phyloP scores from a whole-genome alignment of 2,888 invertebrate genomes.

The Agriopis marginaria region DNA sequence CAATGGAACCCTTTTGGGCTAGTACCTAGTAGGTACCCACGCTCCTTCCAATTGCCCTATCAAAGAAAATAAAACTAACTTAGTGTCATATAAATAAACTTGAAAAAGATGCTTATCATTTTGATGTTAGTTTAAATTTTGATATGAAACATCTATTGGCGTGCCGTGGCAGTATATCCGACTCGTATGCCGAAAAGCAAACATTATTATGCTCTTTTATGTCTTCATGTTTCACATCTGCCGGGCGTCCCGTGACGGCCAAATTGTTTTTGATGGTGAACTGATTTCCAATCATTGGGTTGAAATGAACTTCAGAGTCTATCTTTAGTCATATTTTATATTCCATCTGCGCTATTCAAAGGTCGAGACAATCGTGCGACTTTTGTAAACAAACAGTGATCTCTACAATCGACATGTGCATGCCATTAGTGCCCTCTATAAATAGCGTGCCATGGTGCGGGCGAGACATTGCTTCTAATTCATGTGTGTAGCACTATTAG shows the following conservation, averaged over 20 bases:
- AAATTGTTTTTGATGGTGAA: neutral
- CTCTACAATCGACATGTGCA: constrained; percentile 31
- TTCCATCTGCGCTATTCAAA: constrained; percentile 2
- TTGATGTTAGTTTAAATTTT: too few species aligned
- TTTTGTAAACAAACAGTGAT: constrained; percentile 28
- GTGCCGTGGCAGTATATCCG: too few species aligned
- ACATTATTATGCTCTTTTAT: too few species aligned
- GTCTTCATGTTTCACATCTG: too few species aligned
- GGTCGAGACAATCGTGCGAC: constrained; percentile 21
- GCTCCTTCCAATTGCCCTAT: too few species aligned
- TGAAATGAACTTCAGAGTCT: neutral
- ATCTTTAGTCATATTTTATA: neutral
- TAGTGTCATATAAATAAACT: neutral
- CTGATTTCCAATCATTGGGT: neutral
- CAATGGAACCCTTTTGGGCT: too few species aligned
- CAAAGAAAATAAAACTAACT: too few species aligned
- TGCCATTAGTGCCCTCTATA: constrained; percentile 22
- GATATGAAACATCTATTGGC: too few species aligned
- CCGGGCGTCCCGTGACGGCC: too few species aligned
- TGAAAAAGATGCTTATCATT: too few species aligned
- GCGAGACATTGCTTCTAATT: neutral
- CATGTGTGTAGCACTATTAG: neutral
- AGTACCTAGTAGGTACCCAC: too few species aligned
- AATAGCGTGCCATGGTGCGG: constrained; percentile 1
- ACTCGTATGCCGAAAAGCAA: too few species aligned